Conservation (phyloP, 2,797 vertebrate species). For the Simalia tracyae region DNA sequence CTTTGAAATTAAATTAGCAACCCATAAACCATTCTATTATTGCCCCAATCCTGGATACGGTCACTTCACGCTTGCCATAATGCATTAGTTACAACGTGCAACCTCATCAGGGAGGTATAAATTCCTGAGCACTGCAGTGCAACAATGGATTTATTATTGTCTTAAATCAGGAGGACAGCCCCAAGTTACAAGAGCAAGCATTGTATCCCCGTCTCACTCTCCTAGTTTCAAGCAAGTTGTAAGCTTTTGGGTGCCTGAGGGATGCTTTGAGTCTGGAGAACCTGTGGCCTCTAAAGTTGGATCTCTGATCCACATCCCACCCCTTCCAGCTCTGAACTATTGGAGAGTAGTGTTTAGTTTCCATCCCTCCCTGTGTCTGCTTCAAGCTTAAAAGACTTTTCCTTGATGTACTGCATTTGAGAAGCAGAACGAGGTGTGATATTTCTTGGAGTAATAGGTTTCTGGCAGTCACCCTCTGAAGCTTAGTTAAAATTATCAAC, state of each 20-base stretch:
- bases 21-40: neutral
- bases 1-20: neutral
- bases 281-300: neutral
- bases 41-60: neutral
- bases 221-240: neutral
- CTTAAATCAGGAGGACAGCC: neutral
- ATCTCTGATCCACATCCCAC: neutral
- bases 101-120: neutral
- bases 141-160: neutral
- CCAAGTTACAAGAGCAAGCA: neutral
- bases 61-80: neutral
- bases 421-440: neutral
- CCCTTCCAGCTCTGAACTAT: neutral
- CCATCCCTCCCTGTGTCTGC: neutral
- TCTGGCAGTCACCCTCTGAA: neutral
- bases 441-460: neutral
- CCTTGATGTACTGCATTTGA: neutral
- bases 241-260: neutral
- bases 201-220: neutral
- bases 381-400: neutral
- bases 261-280: neutral
- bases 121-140: neutral
- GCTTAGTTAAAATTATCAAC: neutral
- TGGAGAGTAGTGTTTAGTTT: neutral
- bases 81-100: fast-evolving